Evolutionary conservation across 2,113 vertebrate species (phyloP).

Genomic region (Epinephelus fuscoguttatus): DNA sequence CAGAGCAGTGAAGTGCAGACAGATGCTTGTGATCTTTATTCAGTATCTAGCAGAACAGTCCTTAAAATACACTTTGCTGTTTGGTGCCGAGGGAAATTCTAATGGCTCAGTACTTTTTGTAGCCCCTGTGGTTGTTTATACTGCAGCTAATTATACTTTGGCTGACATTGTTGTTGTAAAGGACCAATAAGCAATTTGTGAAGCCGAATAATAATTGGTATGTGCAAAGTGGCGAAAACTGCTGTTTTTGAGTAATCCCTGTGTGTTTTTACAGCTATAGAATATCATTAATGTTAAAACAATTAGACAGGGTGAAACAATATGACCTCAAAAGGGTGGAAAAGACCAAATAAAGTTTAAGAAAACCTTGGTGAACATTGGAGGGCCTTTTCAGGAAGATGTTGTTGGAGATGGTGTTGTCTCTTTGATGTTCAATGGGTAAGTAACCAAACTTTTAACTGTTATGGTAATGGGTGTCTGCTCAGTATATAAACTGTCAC

Average conservation of each 20-base stretch:
- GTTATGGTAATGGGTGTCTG: not conserved
- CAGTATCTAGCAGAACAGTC: constrained; percentile 21
- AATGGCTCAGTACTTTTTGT: constrained; percentile 4
- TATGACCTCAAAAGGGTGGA: not conserved
- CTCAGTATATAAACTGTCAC: not conserved
- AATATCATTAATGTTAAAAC: not conserved
- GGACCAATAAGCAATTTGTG: not conserved
- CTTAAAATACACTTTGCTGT: constrained; percentile 43
- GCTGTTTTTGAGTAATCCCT: not conserved
- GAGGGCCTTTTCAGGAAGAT: not conserved
- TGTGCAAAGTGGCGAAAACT: not conserved
- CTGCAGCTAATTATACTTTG: constrained; percentile 17
- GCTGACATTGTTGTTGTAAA: constrained; percentile 9
- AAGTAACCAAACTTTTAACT: constrained; percentile 1
- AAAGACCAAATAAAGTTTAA: not conserved
- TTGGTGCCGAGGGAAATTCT: not conserved
- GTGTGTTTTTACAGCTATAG: not conserved
- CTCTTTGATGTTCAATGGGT: not conserved
- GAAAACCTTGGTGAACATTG: not conserved
- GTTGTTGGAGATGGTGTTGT: not conserved
- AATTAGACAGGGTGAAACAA: not conserved
- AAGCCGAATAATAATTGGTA: constrained; percentile 2
- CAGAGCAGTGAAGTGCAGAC: constrained; percentile 25
- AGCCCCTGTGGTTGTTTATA: constrained; percentile 7
- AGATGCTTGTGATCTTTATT: constrained; percentile 52